Conservation (phyloP, 2,888 invertebrate species). For the Aelia acuminata region DNA sequence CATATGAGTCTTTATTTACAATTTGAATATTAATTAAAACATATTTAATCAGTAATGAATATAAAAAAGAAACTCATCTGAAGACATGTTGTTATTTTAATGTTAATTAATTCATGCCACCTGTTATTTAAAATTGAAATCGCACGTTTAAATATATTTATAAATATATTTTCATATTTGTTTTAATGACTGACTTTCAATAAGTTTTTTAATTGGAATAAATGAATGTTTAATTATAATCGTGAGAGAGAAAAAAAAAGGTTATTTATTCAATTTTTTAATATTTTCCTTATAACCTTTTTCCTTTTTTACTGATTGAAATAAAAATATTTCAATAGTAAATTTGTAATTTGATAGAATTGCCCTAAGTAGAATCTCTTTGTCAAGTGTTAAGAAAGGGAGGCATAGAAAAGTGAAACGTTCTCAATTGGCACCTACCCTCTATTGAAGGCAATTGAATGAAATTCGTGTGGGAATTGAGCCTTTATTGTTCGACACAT, state of each 20-base stretch:
- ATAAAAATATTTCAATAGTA: background rate
- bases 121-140: no score
- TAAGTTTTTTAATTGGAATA: background rate
- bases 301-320: no score
- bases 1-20: no score
- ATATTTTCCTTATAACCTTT: no score
- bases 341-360: background rate
- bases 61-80: no score
- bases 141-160: no score
- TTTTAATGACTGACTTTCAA: background rate
- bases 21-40: no score
- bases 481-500: slow-evolving; percentile 30
- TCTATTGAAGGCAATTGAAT: slow-evolving; percentile 44
- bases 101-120: no score
- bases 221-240: slow-evolving; percentile 6
- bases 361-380: background rate
- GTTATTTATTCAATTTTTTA: no score
- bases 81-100: no score
- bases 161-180: no score
- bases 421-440: slow-evolving; percentile 34
- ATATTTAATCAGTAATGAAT: no score
- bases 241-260: background rate
- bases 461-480: slow-evolving; percentile 48
- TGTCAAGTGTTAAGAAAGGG: background rate
- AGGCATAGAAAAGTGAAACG: slow-evolving; percentile 13